These are phyloP conservation scores for Podabrus alpinus DNA, from an alignment of 2,888 invertebrate genomes.

Conservation along the genomic window DNA sequence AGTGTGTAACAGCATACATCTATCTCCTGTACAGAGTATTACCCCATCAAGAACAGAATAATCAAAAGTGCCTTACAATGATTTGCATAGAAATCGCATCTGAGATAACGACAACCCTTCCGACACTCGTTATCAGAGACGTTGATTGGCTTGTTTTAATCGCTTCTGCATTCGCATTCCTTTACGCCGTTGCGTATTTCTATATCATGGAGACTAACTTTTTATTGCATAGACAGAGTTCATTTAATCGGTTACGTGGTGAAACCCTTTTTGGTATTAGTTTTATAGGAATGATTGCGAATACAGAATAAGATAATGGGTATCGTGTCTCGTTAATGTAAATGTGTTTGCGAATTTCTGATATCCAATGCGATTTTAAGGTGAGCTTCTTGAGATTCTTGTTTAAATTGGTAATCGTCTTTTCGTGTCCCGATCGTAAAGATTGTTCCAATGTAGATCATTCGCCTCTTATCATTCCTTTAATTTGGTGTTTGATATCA, in stretches of 20 bases:
- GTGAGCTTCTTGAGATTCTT: constrained; percentile 9
- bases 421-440: neutral
- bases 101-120: constrained; percentile 46
- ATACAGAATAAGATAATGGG: constrained; percentile 30
- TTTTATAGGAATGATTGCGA: constrained; percentile 33
- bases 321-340: constrained; percentile 31
- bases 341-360: constrained; percentile 32
- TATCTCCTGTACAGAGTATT: constrained; percentile 19
- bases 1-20: constrained; percentile 15
- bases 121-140: constrained; percentile 38
- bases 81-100: constrained; percentile 46
- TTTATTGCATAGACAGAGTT: constrained; percentile 21
- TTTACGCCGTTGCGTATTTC: constrained; percentile 20
- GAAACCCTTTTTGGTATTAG: constrained; percentile 21
- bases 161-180: constrained; percentile 29
- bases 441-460: neutral
- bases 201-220: constrained; percentile 12
- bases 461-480: neutral
- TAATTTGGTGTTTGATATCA: neutral
- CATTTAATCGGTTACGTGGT: constrained; percentile 27
- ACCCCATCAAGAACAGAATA: constrained; percentile 37
- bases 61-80: constrained; percentile 44
- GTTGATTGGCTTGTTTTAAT: constrained; percentile 36
- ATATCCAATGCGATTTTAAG: constrained; percentile 27
- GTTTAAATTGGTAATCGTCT: constrained; percentile 10